Percentiles rank a stretch among this genome's conserved stretches.
phyloP scores from a whole-genome alignment of 2,888 invertebrate genomes.

The Platycnemis pennipes region DNA sequence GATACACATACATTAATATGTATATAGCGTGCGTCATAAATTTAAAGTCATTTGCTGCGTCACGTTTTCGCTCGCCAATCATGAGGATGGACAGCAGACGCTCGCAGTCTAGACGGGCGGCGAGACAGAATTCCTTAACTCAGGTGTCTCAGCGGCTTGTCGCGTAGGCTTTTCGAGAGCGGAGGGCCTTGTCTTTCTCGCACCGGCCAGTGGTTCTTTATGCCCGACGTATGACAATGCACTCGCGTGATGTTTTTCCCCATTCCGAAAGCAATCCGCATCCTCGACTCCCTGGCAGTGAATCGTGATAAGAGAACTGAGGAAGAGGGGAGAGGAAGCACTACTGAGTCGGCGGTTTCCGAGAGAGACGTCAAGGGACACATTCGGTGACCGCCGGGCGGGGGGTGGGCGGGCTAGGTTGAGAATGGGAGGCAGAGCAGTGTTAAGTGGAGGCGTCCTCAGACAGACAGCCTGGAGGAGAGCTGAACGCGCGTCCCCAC shows the following conservation, averaged over 20 bases:
- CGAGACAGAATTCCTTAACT: not conserved
- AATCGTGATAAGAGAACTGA: slow-evolving; percentile 1
- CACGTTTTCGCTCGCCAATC: not conserved
- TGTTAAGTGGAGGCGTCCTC: not conserved
- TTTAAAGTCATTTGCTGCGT: not conserved
- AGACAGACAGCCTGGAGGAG: not conserved
- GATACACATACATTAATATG: no score
- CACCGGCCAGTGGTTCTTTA: not conserved
- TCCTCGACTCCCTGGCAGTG: not conserved
- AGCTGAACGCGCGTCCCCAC: slow-evolving; percentile 6
- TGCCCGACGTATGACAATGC: not conserved
- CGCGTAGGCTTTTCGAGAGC: not conserved
- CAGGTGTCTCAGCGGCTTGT: not conserved
- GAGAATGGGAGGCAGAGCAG: not conserved
- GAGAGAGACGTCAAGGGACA: not conserved
- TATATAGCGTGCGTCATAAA: no score
- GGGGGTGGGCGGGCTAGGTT: not conserved
- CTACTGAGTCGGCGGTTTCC: not conserved
- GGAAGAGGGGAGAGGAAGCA: not conserved
- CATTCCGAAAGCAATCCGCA: slow-evolving; percentile 16
- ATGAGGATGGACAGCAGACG: not conserved
- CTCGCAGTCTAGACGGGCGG: not conserved
- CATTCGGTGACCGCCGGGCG: not conserved
- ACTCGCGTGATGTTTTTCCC: not conserved
- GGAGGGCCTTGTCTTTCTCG: not conserved